Evolutionary conservation across 1,140 invertebrate species (phyloP).

Genomic region (Globodera rostochiensis): DNA sequence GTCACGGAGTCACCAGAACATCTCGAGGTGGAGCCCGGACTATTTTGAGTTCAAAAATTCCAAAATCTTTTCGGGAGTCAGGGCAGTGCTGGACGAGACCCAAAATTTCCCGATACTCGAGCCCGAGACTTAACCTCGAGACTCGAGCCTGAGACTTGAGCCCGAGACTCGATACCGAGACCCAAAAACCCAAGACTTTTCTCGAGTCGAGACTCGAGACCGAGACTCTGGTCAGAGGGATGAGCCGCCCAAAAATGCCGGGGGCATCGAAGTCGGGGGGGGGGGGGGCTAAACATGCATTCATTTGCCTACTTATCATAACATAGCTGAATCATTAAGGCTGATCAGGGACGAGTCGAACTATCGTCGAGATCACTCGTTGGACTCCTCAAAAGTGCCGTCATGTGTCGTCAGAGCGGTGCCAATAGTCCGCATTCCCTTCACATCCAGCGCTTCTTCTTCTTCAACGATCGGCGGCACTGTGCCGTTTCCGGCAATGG

Average conservation of each 20-base stretch:
- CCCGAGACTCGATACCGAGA: too few relatives aligned
- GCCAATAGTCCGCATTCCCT: not conserved
- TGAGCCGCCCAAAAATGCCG: not conserved
- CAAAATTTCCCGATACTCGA: too few relatives aligned
- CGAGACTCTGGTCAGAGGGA: too few relatives aligned
- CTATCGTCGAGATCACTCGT: not conserved
- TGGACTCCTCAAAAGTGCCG: not conserved
- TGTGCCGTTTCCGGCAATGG: not conserved
- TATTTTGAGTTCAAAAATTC: constrained; percentile 1
- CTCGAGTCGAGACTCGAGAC: too few relatives aligned
- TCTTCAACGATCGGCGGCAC: not conserved
- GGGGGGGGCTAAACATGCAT: not conserved
- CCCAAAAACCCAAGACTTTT: too few relatives aligned
- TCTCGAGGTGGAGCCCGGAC: constrained; percentile 1
- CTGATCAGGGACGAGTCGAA: not conserved
- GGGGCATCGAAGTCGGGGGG: not conserved
- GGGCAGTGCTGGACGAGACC: too few relatives aligned
- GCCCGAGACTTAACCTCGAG: too few relatives aligned
- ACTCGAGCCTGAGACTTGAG: too few relatives aligned
- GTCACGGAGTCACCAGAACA: constrained; percentile 22
- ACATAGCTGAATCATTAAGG: not conserved
- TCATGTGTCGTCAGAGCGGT: not conserved
- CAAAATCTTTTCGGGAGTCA: too few relatives aligned
- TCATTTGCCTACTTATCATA: too few relatives aligned
- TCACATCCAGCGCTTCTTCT: not conserved